phyloP scores from a whole-genome alignment of 2,113 vertebrate species.

The Octodon degus region DNA sequence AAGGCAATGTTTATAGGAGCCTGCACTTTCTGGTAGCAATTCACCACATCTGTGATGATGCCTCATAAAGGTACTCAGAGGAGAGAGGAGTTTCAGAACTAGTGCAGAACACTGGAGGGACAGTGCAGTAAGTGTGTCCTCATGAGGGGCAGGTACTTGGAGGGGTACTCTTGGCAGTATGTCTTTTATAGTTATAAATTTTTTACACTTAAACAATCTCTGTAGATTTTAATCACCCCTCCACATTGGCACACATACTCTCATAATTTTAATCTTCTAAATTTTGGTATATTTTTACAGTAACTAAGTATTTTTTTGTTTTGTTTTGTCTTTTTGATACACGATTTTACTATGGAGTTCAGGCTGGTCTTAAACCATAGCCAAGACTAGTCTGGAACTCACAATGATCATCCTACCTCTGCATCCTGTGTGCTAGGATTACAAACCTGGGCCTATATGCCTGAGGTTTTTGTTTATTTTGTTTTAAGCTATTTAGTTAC shows the following conservation, averaged over 20 bases:
- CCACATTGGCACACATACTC: background rate
- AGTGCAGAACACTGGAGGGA: background rate
- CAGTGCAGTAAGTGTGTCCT: background rate
- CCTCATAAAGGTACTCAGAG: background rate
- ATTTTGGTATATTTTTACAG: background rate
- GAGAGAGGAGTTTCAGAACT: background rate
- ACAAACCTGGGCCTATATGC: background rate
- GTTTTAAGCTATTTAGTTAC: background rate
- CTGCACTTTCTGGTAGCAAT: fast-evolving
- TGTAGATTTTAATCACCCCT: background rate
- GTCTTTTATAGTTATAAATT: background rate
- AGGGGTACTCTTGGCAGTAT: background rate
- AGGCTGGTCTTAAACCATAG: background rate
- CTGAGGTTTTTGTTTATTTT: background rate
- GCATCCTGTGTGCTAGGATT: background rate
- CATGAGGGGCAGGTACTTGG: background rate
- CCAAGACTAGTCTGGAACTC: background rate
- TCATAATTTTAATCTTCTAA: background rate
- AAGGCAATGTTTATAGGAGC: background rate
- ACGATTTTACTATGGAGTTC: background rate
- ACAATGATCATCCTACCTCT: background rate
- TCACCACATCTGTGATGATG: background rate
- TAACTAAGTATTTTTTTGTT: background rate
- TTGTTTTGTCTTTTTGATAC: background rate
- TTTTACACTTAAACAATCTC: background rate